These are phyloP conservation scores for Ursus arctos DNA, from an alignment of 2,113 vertebrate genomes.

Conservation along the genomic window DNA sequence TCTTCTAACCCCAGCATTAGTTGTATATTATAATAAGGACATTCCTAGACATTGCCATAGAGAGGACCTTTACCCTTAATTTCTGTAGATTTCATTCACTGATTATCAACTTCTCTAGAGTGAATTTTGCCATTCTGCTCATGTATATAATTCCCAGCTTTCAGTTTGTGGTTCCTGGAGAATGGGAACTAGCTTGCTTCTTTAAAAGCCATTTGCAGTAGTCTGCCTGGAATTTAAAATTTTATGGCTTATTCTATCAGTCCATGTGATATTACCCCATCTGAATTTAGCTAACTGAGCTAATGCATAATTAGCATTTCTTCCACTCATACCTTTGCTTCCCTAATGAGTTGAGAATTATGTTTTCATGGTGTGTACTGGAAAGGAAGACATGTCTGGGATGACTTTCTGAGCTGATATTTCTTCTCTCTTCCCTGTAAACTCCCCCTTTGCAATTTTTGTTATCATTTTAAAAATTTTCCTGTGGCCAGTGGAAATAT, in stretches of 20 bases:
- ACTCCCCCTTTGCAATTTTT: slow-evolving; percentile 47
- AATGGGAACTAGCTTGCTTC: slow-evolving; percentile 1
- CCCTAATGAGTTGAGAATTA: slow-evolving; percentile 80
- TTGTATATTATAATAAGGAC: not conserved
- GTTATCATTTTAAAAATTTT: slow-evolving; percentile 9
- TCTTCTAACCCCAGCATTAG: not conserved
- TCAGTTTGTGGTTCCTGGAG: slow-evolving; percentile 57
- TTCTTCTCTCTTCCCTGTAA: slow-evolving; percentile 42
- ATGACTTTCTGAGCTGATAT: slow-evolving; percentile 34
- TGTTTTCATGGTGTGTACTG: slow-evolving; percentile 59
- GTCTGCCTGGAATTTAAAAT: slow-evolving; percentile 70
- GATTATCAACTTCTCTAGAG: not conserved
- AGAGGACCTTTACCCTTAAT: slow-evolving; percentile 36
- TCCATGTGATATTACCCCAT: slow-evolving; percentile 58
- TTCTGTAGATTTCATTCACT: slow-evolving; percentile 55
- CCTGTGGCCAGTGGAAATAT: slow-evolving; percentile 31
- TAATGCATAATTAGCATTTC: slow-evolving; percentile 83
- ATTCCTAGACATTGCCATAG: not conserved
- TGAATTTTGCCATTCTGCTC: slow-evolving; percentile 38
- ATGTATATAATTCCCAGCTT: slow-evolving; percentile 30
- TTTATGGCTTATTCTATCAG: slow-evolving; percentile 75
- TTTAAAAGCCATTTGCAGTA: slow-evolving; percentile 67
- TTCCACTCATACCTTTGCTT: slow-evolving; percentile 67
- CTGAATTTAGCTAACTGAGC: slow-evolving; percentile 82
- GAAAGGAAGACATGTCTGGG: slow-evolving; percentile 63